These are phyloP conservation scores for Meandrina meandrites DNA, from an alignment of 92 coral and sea anemone species.

Conservation along the genomic window DNA sequence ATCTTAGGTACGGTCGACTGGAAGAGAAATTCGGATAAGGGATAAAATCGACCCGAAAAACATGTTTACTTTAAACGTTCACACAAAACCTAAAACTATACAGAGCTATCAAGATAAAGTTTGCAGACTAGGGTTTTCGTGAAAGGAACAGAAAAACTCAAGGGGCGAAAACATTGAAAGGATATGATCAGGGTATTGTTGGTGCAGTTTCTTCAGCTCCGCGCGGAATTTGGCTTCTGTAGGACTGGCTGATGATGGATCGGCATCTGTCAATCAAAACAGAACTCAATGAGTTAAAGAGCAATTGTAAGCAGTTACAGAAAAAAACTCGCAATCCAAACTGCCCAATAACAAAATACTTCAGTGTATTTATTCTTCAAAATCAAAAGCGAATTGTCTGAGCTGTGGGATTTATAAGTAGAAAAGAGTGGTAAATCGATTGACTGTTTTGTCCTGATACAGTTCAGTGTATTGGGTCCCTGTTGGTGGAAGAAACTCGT, in stretches of 20 bases:
- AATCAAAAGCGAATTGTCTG: neutral
- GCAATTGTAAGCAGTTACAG: too few species aligned
- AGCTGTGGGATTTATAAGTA: too few species aligned
- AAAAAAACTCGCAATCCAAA: neutral
- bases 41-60: too few species aligned
- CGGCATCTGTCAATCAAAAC: constrained; percentile 25
- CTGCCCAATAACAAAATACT: neutral
- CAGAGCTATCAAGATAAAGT: too few species aligned
- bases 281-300: neutral
- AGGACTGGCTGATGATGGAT: constrained; percentile 71
- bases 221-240: constrained; percentile 91
- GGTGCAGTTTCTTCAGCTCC: constrained; percentile 87
- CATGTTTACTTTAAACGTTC: too few species aligned
- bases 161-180: constrained; percentile 64
- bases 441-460: neutral
- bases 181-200: constrained; percentile 98
- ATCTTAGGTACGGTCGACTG: neutral
- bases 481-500: too few species aligned
- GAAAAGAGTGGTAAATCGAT: neutral
- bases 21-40: too few species aligned
- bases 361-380: neutral
- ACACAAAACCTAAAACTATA: too few species aligned
- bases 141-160: neutral
- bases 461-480: too few species aligned
- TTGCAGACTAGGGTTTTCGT: neutral